Evolutionary conservation across 1,140 invertebrate genomes (phyloP).

Genomic region (Oreohelix idahoensis): DNA sequence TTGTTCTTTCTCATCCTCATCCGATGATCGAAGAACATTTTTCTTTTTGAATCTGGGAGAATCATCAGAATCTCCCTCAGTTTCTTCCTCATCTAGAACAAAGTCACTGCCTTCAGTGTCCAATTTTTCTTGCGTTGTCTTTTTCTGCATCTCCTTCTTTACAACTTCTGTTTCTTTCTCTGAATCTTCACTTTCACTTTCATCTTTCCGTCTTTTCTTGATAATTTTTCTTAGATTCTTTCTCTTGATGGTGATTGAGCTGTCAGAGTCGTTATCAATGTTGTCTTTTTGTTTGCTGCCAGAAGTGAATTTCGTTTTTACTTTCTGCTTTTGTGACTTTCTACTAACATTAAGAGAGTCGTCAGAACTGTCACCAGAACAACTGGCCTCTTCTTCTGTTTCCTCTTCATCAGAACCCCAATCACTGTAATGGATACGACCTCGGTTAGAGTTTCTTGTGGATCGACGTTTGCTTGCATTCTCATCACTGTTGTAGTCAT

Average conservation of each 20-base stretch:
- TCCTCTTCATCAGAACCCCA: slow-evolving; percentile 47
- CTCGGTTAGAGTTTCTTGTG: slow-evolving; percentile 45
- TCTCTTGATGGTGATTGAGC: slow-evolving; percentile 21
- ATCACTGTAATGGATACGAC: slow-evolving; percentile 56
- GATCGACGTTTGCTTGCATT: slow-evolving; percentile 46
- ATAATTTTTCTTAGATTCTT: slow-evolving; percentile 17
- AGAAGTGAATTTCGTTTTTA: slow-evolving; percentile 50
- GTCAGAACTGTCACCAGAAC: slow-evolving; percentile 48
- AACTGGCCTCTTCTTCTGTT: slow-evolving; percentile 49
- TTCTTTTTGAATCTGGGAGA: slow-evolving; percentile 37
- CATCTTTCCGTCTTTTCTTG: slow-evolving; percentile 32
- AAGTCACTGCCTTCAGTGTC: slow-evolving; percentile 34
- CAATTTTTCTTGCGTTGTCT: background rate
- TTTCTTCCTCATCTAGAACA: slow-evolving; percentile 26
- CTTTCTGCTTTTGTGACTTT: slow-evolving; percentile 32
- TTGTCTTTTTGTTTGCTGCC: slow-evolving; percentile 42
- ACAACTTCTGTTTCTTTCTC: slow-evolving; percentile 33
- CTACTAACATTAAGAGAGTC: slow-evolving; percentile 37
- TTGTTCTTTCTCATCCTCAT: slow-evolving; percentile 36
- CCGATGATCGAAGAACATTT: slow-evolving; percentile 44
- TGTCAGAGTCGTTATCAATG: background rate
- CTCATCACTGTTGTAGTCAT: slow-evolving; percentile 63
- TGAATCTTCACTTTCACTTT: slow-evolving; percentile 8
- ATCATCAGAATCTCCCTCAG: slow-evolving; percentile 25
- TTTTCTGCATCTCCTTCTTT: slow-evolving; percentile 23